A percentile compares a stretch with the other conserved stretches of the same genome.
Evolutionary conservation across 2,113 vertebrate genomes (phyloP).

Genomic region (Tachuris rubrigastra): DNA sequence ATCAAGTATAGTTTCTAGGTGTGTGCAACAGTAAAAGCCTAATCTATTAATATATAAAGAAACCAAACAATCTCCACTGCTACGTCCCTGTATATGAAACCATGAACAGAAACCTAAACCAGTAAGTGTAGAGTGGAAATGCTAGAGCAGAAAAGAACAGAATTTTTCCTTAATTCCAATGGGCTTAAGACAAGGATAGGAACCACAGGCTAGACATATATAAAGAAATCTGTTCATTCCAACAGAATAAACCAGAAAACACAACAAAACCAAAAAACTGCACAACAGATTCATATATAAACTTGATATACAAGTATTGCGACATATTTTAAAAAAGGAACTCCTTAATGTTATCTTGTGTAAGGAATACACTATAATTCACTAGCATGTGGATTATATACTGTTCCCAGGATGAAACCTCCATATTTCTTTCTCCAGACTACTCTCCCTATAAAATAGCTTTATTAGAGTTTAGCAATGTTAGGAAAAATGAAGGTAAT

Average conservation of each 20-base stretch:
- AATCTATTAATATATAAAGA: not conserved
- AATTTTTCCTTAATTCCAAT: constrained; percentile 44
- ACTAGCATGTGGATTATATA: constrained; percentile 56
- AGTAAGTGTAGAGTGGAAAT: constrained; percentile 1
- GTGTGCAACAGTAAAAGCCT: not conserved
- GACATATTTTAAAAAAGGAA: not conserved
- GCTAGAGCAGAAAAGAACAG: constrained; percentile 23
- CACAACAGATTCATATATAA: not conserved
- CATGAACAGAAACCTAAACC: constrained; percentile 22
- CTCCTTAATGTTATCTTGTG: constrained; percentile 43
- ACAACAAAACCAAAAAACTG: constrained; percentile 27
- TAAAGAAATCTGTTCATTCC: constrained; percentile 60
- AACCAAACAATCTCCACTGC: not conserved
- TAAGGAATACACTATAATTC: constrained; percentile 60
- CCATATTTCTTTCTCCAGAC: constrained; percentile 54
- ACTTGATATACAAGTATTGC: not conserved
- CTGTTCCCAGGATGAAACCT: constrained; percentile 57
- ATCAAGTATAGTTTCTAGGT: constrained; percentile 53
- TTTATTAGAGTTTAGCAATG: constrained; percentile 55
- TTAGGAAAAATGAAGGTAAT: constrained; percentile 26
- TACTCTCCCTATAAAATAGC: constrained; percentile 50
- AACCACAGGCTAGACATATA: constrained; percentile 15
- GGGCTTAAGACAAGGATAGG: not conserved
- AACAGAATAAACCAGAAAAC: constrained; percentile 58
- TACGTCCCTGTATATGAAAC: not conserved